Base-by-base conservation (phyloP, 2,888 invertebrate genomes). In the Sussaba pulchella region DNA sequence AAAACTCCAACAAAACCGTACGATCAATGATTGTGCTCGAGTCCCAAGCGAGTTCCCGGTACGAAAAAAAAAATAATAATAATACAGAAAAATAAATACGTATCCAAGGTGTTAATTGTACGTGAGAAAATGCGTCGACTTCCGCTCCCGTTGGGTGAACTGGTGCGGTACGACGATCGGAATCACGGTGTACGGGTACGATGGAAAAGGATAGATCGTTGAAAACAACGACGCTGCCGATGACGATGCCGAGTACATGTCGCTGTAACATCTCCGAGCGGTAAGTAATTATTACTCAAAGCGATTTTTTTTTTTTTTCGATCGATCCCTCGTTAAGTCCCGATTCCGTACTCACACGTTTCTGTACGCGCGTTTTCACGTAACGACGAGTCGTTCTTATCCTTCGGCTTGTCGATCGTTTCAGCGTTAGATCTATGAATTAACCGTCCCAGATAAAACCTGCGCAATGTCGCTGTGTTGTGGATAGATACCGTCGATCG, bases 61-160 rank as follows among this genome's bases (percentile, higher is more conserved):
- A 24, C 17, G 19, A 39, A 24, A 31, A 39, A 41, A 70, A 59
- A 43, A 52, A 66, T n/a, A n/a, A n/a, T n/a, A n/a, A n/a, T n/a
- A n/a, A n/a, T n/a, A n/a, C n/a, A n/a, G n/a, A n/a, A n/a, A n/a
- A n/a, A n/a, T n/a, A n/a, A n/a, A n/a, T n/a, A 50, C 24, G 12
- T 14, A 76, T 57, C 52, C 72, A 69, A 76, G 69, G 72, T 77
- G 81, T 73, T 81, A 81, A 82, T 83, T 79, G 77, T 36, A 72
- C 71, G 79, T 83, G 82, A 78, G 84, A 85, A 83, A 83, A 83
- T 57, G 45, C 57, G 36, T 59, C 21, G 76, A 72, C 78, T 85
- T 85, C 82, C 85, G 84, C 81, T 85, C 80, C 72, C 63, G 71
- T 63, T 71, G 63, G 52, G 69, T 31, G 52, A 52, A 59, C 36